Evolutionary conservation across 2,113 vertebrate species (phyloP).

Genomic region (Varanus salvator): DNA sequence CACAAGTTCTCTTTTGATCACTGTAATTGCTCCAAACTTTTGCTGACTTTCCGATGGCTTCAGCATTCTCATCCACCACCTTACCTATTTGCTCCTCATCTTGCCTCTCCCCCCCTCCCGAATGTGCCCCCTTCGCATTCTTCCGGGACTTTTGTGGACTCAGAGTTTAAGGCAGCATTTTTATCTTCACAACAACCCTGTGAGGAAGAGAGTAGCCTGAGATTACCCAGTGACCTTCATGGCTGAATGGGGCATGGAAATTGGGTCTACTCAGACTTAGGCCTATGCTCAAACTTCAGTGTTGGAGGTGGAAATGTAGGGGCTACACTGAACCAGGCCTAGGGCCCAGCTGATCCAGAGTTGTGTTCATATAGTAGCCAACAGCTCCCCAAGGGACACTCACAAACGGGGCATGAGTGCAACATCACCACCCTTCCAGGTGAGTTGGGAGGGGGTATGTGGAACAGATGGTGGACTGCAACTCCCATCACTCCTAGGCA

Average conservation of each 20-base stretch:
- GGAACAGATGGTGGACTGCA: not conserved
- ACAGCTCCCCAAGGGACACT: too few relatives aligned
- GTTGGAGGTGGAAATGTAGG: not conserved
- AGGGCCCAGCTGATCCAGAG: too few relatives aligned
- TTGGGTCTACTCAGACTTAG: not conserved
- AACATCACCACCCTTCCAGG: too few relatives aligned
- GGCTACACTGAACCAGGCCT: too few relatives aligned
- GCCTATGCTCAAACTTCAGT: too few relatives aligned
- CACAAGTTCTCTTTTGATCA: not conserved
- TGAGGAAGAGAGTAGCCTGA: not conserved
- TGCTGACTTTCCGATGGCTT: not conserved
- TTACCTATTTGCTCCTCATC: not conserved
- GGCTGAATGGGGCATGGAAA: not conserved
- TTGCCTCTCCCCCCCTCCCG: not conserved
- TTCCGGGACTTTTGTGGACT: too few relatives aligned
- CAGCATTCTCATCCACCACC: not conserved
- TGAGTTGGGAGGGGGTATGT: not conserved
- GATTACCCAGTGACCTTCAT: not conserved
- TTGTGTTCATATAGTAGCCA: too few relatives aligned
- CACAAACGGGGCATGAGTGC: too few relatives aligned
- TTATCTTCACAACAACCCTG: not conserved
- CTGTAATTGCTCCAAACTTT: not conserved
- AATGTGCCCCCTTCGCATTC: not conserved
- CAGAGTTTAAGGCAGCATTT: too few relatives aligned
- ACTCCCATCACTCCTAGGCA: too few relatives aligned